Conservation (phyloP, 2,113 vertebrate genomes). For the Rhinolophus ferrumequinum region DNA sequence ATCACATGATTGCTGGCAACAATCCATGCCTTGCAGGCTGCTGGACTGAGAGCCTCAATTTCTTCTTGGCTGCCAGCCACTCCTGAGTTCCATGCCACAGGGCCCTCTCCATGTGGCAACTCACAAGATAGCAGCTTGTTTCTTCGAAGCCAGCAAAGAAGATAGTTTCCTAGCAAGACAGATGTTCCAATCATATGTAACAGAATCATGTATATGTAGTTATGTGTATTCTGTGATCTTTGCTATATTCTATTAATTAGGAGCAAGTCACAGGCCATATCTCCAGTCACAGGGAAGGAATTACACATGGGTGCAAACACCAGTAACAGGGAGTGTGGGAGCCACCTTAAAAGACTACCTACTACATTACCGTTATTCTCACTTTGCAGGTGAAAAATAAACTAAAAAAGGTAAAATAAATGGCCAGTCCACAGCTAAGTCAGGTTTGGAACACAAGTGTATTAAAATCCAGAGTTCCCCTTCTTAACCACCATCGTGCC, state of each 20-base stretch:
- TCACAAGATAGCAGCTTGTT: background rate
- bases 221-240: background rate
- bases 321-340: background rate
- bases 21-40: background rate
- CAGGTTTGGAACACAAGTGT: background rate
- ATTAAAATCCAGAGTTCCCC: background rate
- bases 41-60: background rate
- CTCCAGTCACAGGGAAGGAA: background rate
- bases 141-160: background rate
- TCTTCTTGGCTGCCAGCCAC: background rate
- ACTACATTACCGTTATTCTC: background rate
- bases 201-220: background rate
- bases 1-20: background rate
- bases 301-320: background rate
- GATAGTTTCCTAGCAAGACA: background rate
- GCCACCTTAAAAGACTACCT: background rate
- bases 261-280: background rate
- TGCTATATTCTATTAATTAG: background rate
- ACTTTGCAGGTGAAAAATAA: background rate
- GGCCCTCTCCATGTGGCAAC: background rate
- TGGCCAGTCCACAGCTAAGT: background rate
- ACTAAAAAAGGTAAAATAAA: background rate
- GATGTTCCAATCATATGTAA: background rate
- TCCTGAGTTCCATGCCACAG: background rate
- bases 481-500: background rate